These are phyloP conservation scores for Cepaea nemoralis DNA, from an alignment of 1,140 invertebrate species.

Conservation along the genomic window DNA sequence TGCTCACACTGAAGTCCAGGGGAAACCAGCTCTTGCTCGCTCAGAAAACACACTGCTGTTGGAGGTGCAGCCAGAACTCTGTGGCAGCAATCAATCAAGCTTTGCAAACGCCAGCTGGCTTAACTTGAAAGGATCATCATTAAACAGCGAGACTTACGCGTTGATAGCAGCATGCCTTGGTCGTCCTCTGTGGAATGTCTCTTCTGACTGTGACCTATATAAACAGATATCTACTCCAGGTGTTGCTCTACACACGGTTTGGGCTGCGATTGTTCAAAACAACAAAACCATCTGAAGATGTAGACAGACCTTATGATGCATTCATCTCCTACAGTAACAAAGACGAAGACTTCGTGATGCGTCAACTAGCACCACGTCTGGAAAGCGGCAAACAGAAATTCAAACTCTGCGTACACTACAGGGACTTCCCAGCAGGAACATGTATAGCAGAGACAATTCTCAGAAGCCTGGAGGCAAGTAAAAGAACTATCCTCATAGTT, in stretches of 20 bases:
- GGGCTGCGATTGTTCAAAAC: slow-evolving; percentile 46
- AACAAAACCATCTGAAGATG: slow-evolving; percentile 35
- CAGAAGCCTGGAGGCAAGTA: slow-evolving; percentile 51
- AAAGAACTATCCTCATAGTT: slow-evolving; percentile 55
- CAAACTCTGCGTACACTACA: slow-evolving; percentile 58
- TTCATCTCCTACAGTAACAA: slow-evolving; percentile 60
- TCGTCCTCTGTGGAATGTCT: slow-evolving; percentile 27
- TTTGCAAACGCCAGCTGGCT: slow-evolving; percentile 23
- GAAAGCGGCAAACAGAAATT: slow-evolving; percentile 53
- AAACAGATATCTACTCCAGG: slow-evolving; percentile 52
- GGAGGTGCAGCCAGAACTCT: slow-evolving; percentile 25
- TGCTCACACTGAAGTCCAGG: background rate
- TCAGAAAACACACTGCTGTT: background rate
- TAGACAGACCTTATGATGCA: slow-evolving; percentile 54
- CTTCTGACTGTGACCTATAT: slow-evolving; percentile 42
- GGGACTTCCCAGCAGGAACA: slow-evolving; percentile 55
- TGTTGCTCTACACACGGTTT: slow-evolving; percentile 52
- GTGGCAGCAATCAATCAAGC: slow-evolving; percentile 32
- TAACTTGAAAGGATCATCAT: background rate
- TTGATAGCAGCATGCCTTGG: slow-evolving; percentile 40
- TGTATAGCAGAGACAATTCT: slow-evolving; percentile 58
- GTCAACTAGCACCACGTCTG: slow-evolving; percentile 53
- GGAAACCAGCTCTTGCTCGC: too few relatives aligned
- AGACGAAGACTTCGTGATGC: slow-evolving; percentile 57
- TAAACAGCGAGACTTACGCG: slow-evolving; percentile 28